These are phyloP conservation scores for Caenorhabditis sp. DNA, from an alignment of 2,888 invertebrate genomes.

Conservation along the genomic window DNA sequence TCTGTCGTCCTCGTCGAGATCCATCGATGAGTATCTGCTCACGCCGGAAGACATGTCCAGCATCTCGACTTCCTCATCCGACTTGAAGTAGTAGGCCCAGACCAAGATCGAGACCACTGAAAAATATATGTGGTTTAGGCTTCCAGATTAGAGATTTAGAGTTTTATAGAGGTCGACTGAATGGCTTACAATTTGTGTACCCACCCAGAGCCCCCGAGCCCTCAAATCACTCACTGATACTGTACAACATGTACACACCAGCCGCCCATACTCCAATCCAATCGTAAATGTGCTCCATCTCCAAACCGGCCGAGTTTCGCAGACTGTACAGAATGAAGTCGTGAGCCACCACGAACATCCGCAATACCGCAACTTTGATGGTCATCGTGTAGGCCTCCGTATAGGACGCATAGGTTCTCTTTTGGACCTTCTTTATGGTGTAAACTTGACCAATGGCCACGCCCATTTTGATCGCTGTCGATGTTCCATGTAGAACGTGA, in stretches of 20 bases:
- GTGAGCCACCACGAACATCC: neutral
- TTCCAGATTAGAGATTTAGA: neutral
- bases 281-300: neutral
- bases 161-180: neutral
- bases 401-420: neutral
- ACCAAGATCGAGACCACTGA: neutral
- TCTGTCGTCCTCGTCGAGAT: neutral
- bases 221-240: neutral
- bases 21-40: neutral
- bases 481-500: neutral
- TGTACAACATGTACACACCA: neutral
- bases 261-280: neutral
- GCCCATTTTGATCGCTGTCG: neutral
- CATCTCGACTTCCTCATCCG: neutral
- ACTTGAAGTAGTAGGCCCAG: neutral
- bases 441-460: neutral
- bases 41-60: neutral
- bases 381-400: neutral
- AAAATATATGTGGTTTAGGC: too few relatives aligned
- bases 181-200: too few relatives aligned
- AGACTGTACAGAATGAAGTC: neutral
- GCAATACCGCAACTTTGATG: neutral
- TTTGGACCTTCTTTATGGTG: neutral
- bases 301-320: neutral
- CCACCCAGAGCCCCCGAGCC: too few relatives aligned